Evolutionary conservation across 2,888 invertebrate genomes (phyloP), one percentile per base, ranked within the genome.

Genomic region (Torymus auratus): DNA sequence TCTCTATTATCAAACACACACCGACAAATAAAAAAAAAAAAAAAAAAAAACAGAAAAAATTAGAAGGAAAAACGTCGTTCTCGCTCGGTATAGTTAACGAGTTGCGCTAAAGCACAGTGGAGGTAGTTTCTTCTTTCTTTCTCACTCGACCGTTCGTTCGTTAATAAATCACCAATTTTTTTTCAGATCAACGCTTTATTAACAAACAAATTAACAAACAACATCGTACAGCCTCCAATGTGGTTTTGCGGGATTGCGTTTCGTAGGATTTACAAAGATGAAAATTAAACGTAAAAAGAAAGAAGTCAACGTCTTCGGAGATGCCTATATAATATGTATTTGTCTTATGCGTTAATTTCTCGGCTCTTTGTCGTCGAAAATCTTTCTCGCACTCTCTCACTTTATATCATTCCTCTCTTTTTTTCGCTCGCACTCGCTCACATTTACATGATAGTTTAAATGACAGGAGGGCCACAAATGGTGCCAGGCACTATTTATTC

Each of bases 401-500:
- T 67, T 28, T 28, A 28, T 28, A 28, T 28, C 28, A 28, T 28
- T 28, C 28, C 15, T 50, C 14, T 73, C 13, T 5, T 14, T 5
- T 17, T 5, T n/a, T 56, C 56, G 60, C 41, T 52, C 73, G 15
- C 13, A 64, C 70, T 67, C 67, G 12, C 62, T 12, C 78, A 78
- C 76, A 72, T 68, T 75, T 71, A 82, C 28, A 72, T 68, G 62
- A 74, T 84, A 84, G 83, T 84, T 83, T 80, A 81, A 83, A 81
- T 84, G 86, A 89, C 86, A 89, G 87, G 88, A 89, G 90, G 90
- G 90, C 91, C 89, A 90, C 91, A 88, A 90, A 88, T 86, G 89
- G 91, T 91, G 90, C 89, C 90, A 91, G 91, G 91, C 91, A 91
- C 91, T 90, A 90, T 89, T 90, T 88, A 89, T 88, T 89, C 85